Conservation (phyloP, 2,797 vertebrate genomes). For the Pseudomugil tenellus region DNA sequence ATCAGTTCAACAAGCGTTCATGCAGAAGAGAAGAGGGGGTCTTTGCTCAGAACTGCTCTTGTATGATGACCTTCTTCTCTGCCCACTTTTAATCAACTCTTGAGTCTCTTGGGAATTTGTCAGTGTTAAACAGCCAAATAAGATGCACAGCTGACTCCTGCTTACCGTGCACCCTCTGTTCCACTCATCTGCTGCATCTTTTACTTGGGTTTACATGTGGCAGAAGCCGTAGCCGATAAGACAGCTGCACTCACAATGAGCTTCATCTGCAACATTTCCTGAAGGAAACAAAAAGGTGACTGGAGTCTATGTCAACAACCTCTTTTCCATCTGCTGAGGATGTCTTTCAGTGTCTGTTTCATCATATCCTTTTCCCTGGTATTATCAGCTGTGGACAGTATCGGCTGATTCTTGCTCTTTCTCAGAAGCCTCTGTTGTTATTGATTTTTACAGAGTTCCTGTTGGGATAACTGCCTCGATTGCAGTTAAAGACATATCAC, state of each 20-base stretch:
- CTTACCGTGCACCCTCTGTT: conserved; percentile 3
- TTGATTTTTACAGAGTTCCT: conserved; percentile 42
- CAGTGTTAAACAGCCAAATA: conserved; percentile 32
- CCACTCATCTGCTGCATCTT: not conserved
- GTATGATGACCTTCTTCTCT: conserved; percentile 56
- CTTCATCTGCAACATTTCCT: not conserved
- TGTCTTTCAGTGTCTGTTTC: conserved; percentile 21
- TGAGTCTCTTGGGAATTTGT: conserved; percentile 19
- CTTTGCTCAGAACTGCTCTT: conserved; percentile 6
- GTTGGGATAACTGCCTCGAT: conserved; percentile 27
- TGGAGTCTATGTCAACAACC: not conserved
- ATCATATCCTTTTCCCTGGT: conserved; percentile 20
- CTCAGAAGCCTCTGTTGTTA: conserved; percentile 33
- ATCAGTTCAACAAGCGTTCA: conserved; percentile 14
- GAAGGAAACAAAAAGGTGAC: not conserved
- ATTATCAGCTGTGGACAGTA: conserved; percentile 18
- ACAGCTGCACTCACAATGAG: not conserved
- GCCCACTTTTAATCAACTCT: conserved; percentile 32
- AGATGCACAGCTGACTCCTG: conserved; percentile 22
- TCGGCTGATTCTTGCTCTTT: conserved; percentile 27
- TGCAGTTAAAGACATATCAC: conserved; percentile 33
- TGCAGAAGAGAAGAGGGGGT: not conserved
- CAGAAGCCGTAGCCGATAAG: not conserved
- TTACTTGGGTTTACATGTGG: conserved; percentile 15
- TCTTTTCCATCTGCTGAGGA: not conserved